A percentile compares a stretch with the other conserved stretches of the same genome.
Conservation (phyloP, 2,113 vertebrate genomes). For the Pseudonaja textilis region DNA sequence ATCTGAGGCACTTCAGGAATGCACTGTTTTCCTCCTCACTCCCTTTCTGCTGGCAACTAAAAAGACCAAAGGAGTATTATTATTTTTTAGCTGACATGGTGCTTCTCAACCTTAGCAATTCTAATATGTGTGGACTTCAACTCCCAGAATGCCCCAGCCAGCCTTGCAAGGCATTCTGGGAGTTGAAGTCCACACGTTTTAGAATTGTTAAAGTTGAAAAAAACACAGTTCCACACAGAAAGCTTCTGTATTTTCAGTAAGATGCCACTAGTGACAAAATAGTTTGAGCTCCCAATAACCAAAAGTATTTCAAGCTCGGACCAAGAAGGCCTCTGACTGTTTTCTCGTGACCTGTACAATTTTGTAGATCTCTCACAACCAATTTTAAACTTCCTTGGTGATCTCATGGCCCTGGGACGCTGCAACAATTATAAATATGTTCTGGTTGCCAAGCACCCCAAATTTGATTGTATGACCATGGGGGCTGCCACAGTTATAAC, state of each 20-base stretch:
- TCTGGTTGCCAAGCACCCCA: neutral
- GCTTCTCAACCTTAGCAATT: neutral
- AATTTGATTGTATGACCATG: neutral
- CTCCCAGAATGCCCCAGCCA: neutral
- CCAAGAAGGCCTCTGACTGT: neutral
- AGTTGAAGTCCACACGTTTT: neutral
- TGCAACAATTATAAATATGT: neutral
- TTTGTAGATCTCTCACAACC: neutral
- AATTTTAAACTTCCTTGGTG: neutral
- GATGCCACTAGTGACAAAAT: neutral
- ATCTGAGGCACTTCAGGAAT: too few species aligned
- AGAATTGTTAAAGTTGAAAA: neutral
- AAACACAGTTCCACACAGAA: neutral
- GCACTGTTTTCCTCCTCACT: too few species aligned
- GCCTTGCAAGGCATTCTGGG: neutral
- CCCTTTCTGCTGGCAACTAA: too few species aligned
- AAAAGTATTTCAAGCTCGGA: neutral
- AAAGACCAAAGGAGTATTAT: too few species aligned
- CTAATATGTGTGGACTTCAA: neutral
- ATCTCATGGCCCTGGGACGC: neutral
- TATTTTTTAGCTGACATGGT: too few species aligned
- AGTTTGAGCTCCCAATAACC: neutral
- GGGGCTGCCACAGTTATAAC: neutral
- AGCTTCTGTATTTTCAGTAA: neutral
- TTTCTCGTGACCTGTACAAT: neutral